Conservation (phyloP, 2,888 invertebrate genomes). For the Zygaena filipendulae region DNA sequence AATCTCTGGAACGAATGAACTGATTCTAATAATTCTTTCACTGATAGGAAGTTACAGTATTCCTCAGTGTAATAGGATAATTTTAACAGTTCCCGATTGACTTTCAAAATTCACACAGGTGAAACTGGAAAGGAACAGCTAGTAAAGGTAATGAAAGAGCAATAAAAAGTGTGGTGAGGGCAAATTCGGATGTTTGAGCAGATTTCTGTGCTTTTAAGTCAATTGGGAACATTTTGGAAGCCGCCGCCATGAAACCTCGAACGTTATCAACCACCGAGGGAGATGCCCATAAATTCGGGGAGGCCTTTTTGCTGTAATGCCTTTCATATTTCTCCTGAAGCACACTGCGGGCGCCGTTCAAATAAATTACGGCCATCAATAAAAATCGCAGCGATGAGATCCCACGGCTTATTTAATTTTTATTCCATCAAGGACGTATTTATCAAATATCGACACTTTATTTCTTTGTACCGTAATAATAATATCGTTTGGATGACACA, state of each 20-base stretch:
- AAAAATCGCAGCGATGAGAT: slow-evolving; percentile 60
- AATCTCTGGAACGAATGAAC: too few relatives aligned
- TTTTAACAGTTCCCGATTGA: too few relatives aligned
- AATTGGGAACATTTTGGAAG: slow-evolving; percentile 35
- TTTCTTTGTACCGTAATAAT: too few relatives aligned
- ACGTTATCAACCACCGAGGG: slow-evolving; percentile 54
- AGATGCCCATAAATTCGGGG: slow-evolving; percentile 62
- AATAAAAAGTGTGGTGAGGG: too few relatives aligned
- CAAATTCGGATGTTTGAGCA: slow-evolving; percentile 22
- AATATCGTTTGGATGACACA: too few relatives aligned
- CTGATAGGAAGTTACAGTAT: too few relatives aligned
- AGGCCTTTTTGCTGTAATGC: slow-evolving; percentile 65
- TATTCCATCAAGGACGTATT: slow-evolving; percentile 60
- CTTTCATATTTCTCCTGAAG: slow-evolving; percentile 64
- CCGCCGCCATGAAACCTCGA: slow-evolving; percentile 36
- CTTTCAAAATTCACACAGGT: too few relatives aligned
- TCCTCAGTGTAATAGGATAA: too few relatives aligned
- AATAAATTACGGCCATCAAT: slow-evolving; percentile 67
- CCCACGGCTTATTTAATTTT: slow-evolving; percentile 65
- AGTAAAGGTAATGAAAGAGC: too few relatives aligned
- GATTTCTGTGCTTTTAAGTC: slow-evolving; percentile 35
- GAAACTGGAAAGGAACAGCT: too few relatives aligned
- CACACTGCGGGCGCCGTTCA: slow-evolving; percentile 63
- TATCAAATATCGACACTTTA: slow-evolving; percentile 52
- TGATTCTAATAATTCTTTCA: too few relatives aligned